Base-by-base conservation (phyloP, 2,113 vertebrate species). In the Jacana jacana region DNA sequence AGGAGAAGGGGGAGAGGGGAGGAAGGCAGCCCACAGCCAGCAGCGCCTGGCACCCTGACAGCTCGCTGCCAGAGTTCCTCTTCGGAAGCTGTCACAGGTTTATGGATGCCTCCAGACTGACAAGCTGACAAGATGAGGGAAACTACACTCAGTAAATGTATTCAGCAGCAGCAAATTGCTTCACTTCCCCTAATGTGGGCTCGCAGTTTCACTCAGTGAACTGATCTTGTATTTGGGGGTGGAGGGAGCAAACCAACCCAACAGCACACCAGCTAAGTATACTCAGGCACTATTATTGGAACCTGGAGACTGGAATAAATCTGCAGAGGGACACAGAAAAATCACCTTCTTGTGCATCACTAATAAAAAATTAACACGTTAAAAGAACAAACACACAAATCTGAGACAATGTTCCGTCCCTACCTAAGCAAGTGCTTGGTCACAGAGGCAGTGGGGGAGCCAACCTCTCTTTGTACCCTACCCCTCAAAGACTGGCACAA, bases 21-120 rank as follows among this genome's bases (percentile, higher is more conserved):
- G 33, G 63, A 71, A 65, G 61, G 58, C 54, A 96, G 65, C 55
- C 51, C 66, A 39, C 19, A 77, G 86, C 25, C 49, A 89, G 88
- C 86, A 93, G 46, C 10, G 76, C 80, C 91, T 80, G 93, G 72
- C 82, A 92, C 81, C 12, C 76, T 84, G 89, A 93, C 71, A 88
- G 65, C 66, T 58, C 31, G 69, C 92, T 87, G 81, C 55, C 8
- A 5, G 72, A 82, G 82, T 54, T 55, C 12, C 27, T 64, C 81
- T 95, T 90, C 52, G 52, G 55, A 93, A 80, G 70, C 88, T 89
- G 95, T 82, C 88, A 86, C 3, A 4, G 75, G 58, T 91, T 95
- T 95, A 89, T 39, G 58, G 88, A 91, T 88, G 86, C 73, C 81
- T 95, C 72, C 85, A 95, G 85, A 93, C 58, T 88, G 92, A 95